Evolutionary conservation across 2,888 invertebrate species (phyloP).

Genomic region (Isoperla grammatica): DNA sequence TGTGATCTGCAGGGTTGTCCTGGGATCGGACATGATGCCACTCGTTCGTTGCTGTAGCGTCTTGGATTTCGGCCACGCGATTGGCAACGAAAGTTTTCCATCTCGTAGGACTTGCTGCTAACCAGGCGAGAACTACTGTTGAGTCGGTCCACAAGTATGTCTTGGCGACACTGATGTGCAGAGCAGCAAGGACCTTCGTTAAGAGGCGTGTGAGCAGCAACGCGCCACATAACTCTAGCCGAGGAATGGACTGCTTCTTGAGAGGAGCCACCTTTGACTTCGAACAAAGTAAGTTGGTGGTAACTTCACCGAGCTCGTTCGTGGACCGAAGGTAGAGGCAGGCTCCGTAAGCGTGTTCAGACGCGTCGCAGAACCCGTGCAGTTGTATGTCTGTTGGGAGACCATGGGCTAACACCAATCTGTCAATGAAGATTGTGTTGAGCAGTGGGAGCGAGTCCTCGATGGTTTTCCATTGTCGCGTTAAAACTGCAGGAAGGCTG

Average conservation of each 20-base stretch:
- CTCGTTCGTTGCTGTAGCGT: conserved; percentile 11
- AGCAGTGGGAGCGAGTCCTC: not conserved
- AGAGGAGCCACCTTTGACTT: conserved; percentile 34
- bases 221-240: conserved; percentile 37
- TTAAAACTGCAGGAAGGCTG: conserved; percentile 20
- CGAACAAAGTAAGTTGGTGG: conserved; percentile 25
- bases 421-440: not conserved
- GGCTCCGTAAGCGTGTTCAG: conserved; percentile 32
- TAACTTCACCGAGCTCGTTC: not conserved
- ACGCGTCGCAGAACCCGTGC: conserved; percentile 35
- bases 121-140: conserved; percentile 36
- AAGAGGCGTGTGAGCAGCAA: conserved; percentile 32
- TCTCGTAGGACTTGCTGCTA: conserved; percentile 25
- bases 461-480: not conserved
- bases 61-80: conserved; percentile 33
- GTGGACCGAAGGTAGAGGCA: conserved; percentile 26
- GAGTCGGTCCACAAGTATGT: conserved; percentile 35
- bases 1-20: conserved; percentile 1
- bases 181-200: conserved; percentile 16
- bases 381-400: conserved; percentile 23
- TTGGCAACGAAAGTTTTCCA: conserved; percentile 35
- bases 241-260: conserved; percentile 34
- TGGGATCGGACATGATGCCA: conserved; percentile 31
- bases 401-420: not conserved
- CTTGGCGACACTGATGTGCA: conserved; percentile 13